Evolutionary conservation across 2,797 vertebrate species (phyloP), one percentile per base, ranked within the genome.

Genomic region (Catharus ustulatus): DNA sequence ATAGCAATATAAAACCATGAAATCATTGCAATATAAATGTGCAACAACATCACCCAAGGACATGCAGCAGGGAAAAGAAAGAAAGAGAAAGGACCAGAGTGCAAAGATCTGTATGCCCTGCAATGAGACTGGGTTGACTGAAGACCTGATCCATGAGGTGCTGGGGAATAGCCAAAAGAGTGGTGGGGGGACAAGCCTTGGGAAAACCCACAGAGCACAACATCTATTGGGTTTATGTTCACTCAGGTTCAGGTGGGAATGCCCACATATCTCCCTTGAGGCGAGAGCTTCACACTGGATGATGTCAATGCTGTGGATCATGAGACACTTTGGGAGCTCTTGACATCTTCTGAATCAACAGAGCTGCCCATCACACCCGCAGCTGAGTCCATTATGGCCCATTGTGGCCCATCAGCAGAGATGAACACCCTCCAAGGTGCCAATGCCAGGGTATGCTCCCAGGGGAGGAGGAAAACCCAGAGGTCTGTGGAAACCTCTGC

Each of bases 261-360:
- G 2, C 29, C n/a, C 63, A n/a, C 29, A 40, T 16, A 46, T 20
- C 6, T 14, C 16, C 40, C 24, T 24, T 45, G 34, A n/a, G 34
- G 23, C 1, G 0, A 1, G 40, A 30, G 13, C 30, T 40, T 69
- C 48, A 11, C 29, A 10, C 3, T 23, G 38, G 32, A 17, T 17
- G 13, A 40, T 54, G n/a, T n/a, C 14, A 46, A 45, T 20, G 23
- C 11, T n/a, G 48, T 34, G 40, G 46, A 29, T 36, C 22, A 32
- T 0, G 0, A 36, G 38, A 38, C 5, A 20, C 7, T 40, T n/a
- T 0, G 1, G 1, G 23, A 26, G 3, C 4, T 15, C 32, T 32
- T 58, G 43, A 45, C 19, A 45, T 19, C 20, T 45, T 45, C 43
- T 45, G 43, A 45, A 45, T 45, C 43, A 45, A 9, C 19, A 45